Evolutionary conservation across 2,113 vertebrate genomes (phyloP).

Genomic region (Lamprotornis superbus): DNA sequence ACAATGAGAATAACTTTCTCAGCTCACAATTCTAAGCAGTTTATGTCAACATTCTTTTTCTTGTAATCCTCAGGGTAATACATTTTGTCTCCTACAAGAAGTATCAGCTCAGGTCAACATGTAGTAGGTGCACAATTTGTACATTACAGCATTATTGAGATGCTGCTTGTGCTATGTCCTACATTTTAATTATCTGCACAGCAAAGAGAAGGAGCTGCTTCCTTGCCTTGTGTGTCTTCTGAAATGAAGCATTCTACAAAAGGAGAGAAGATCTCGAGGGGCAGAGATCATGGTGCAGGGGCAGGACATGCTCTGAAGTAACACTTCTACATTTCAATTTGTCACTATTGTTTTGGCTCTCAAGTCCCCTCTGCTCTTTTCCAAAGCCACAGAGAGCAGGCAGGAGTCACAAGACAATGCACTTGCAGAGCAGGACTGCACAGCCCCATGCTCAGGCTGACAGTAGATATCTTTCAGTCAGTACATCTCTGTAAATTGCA

Average conservation of each 20-base stretch:
- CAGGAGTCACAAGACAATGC: background rate
- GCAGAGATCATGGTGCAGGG: background rate
- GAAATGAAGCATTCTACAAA: background rate
- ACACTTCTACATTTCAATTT: background rate
- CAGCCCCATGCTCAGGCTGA: background rate
- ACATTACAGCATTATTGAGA: background rate
- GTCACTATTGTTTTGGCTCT: background rate
- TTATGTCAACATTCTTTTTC: background rate
- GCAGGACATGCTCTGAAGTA: background rate
- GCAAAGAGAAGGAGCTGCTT: background rate
- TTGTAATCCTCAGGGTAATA: slow-evolving; percentile 1
- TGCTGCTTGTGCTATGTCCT: background rate
- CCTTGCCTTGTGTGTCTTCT: background rate
- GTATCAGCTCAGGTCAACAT: slow-evolving; percentile 10
- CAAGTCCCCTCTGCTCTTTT: background rate
- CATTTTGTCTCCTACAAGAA: slow-evolving; percentile 8
- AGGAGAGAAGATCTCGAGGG: background rate
- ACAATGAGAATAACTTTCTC: background rate
- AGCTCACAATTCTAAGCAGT: background rate
- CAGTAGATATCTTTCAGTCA: slow-evolving; percentile 4
- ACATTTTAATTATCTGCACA: slow-evolving; percentile 47
- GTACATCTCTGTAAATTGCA: slow-evolving; percentile 31
- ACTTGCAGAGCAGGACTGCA: background rate
- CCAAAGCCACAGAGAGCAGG: background rate
- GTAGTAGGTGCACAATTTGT: slow-evolving; percentile 14